Evolutionary conservation across 2,797 vertebrate species (phyloP), one percentile per base, ranked within the genome.

Genomic region (Nasua narica): DNA sequence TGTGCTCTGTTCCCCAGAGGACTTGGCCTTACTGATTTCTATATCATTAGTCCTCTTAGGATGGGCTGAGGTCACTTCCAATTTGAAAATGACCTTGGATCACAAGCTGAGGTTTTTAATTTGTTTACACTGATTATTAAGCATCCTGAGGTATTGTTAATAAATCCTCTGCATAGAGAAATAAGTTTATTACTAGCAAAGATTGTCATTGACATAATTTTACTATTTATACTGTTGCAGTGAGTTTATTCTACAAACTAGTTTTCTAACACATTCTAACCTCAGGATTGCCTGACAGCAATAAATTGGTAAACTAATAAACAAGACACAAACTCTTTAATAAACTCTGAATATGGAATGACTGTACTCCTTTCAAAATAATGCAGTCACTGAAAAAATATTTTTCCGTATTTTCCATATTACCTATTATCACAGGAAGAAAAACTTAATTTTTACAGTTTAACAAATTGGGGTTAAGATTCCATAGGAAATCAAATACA

Each of bases 41-140:
- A 95, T 69, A 94, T 98, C 92, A 97, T 97, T 97, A 98, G 65
- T 82, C 84, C 86, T 97, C 82, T 93, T 67, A 76, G 10, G 74
- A 91, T 87, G 94, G 40, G 18, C 93, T 86, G 16, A 50, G 46
- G 95, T 98, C 86, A 89, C 96, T 98, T 97, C 87, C 94, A 98
- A 98, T 98, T 98, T 98, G 97, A 97, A 98, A 98, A 98, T 98
- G 97, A 96, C 98, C 97, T 98, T 98, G 94, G 82, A 98, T 94
- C 84, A 97, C 83, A 98, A 97, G 95, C 96, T 94, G 78, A 85
- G 78, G 95, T 96, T 98, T 98, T 98, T 95, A 95, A 98, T 98
- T 98, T 98, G 97, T 98, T 98, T 98, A 96, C 76, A 95, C 87
- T 97, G 95, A 96, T 96, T 98, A 97, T 97, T 97, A 98, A 98